A percentile compares a stretch with the other conserved stretches of the same genome.
Conservation (phyloP, 1,140 invertebrate genomes). For the Cecropterus lyciades region DNA sequence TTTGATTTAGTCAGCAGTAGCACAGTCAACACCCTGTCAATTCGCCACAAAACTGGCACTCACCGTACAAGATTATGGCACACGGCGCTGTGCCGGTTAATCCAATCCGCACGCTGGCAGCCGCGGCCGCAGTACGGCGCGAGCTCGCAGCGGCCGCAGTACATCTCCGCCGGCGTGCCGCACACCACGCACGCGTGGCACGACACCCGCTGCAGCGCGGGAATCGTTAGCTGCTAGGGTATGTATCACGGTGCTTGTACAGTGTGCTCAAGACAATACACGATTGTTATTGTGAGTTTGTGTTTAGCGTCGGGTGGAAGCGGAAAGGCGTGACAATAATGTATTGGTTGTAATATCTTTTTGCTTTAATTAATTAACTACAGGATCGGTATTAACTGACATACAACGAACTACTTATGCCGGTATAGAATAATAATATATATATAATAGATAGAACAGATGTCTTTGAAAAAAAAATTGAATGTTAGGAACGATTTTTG, state of each 20-base stretch:
- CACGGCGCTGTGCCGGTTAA: conserved; percentile 87
- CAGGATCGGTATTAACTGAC: too few relatives aligned
- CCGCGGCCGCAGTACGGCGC: conserved; percentile 62
- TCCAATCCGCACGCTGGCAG: conserved; percentile 87
- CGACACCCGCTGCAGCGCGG: conserved; percentile 71
- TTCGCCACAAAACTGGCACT: conserved; percentile 11
- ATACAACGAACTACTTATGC: too few relatives aligned
- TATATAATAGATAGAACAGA: too few relatives aligned
- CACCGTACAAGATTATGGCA: conserved; percentile 62
- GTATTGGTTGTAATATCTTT: too few relatives aligned
- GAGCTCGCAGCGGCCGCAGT: conserved; percentile 79
- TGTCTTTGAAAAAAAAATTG: too few relatives aligned
- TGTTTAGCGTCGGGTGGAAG: neutral
- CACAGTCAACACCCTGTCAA: too few relatives aligned
- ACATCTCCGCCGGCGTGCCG: conserved; percentile 86
- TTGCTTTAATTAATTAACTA: too few relatives aligned
- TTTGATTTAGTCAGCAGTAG: too few relatives aligned
- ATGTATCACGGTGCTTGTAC: conserved; percentile 1
- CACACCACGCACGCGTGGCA: conserved; percentile 91
- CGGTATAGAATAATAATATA: too few relatives aligned
- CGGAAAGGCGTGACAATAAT: too few relatives aligned
- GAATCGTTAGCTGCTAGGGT: conserved; percentile 54
- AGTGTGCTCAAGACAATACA: neutral
- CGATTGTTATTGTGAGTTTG: neutral
- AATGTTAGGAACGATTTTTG: too few relatives aligned